Base-by-base conservation (phyloP, 2,888 invertebrate genomes). In the Geotrupes spiniger region DNA sequence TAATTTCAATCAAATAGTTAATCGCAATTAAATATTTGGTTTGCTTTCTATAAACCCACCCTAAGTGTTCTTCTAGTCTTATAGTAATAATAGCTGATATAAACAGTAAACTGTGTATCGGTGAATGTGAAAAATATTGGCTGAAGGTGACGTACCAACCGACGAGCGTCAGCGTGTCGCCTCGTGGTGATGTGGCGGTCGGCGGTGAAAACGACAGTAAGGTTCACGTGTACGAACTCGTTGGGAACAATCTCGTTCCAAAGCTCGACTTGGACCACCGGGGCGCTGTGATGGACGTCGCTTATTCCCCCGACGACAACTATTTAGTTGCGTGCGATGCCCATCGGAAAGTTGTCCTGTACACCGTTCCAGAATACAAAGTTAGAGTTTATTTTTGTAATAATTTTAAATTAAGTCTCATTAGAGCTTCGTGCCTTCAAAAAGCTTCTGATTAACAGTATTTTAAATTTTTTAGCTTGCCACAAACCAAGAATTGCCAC, bases 321-420 rank as follows among this genome's bases (percentile, higher is more conserved):
- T 88, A 88, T 70, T 77, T 99, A 49, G 97, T 91, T 6, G 92
- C 92, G 9, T 85, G 89, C 61, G 95, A 96, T 75, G 84, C 89
- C 11, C 89, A 95, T 71, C 80, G 96, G 56, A 93, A 92, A 74
- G 86, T 95, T 36, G 83, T 91, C 46, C 77, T 93, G 3, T 95
- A 93, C 74, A 77, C 75, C 49, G 79, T 83, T 2, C 82, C 86
- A 26, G 88, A 89, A 54, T 94, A 92, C 69, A 85, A 91, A 84
- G 92, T 92, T 71, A 71, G 64, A n/a, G n/a, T n/a, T n/a, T n/a
- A n/a, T n/a, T n/a, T n/a, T 33, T 42, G 49, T 8, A 41, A 9
- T 11, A 3, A 25, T n/a, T 11, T 37, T 37, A 14, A 15, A 14
- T 1, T 14, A 1, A 21, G 8, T 6, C 8, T 8, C 12, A 16